Conservation (phyloP, 2,113 vertebrate genomes). For the Melanocharis versteri region DNA sequence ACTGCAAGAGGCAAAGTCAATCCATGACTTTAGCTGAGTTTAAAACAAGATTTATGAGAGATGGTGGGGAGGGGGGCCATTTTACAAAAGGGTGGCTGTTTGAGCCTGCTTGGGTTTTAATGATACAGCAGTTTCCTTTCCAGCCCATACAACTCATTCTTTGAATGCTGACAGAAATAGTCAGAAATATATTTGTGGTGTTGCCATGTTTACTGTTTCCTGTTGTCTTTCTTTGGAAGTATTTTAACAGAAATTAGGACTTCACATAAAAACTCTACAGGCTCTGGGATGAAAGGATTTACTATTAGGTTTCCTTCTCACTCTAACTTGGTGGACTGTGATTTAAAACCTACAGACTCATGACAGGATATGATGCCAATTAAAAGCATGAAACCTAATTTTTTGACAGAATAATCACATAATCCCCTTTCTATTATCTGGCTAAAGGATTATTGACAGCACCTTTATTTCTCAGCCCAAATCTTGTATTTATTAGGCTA, state of each 20-base stretch:
- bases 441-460: conserved; percentile 66
- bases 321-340: conserved; percentile 64
- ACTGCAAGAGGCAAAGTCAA: conserved; percentile 61
- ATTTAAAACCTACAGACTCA: conserved; percentile 71
- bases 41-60: conserved; percentile 78
- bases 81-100: conserved; percentile 70
- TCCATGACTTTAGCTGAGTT: conserved; percentile 66
- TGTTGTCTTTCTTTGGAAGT: conserved; percentile 77
- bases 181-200: conserved; percentile 74
- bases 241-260: conserved; percentile 73
- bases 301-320: conserved; percentile 60
- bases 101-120: conserved; percentile 60
- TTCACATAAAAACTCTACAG: conserved; percentile 58
- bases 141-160: conserved; percentile 47
- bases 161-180: conserved; percentile 76
- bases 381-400: conserved; percentile 76
- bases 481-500: conserved; percentile 68
- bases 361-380: conserved; percentile 77
- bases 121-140: conserved; percentile 79
- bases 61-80: conserved; percentile 7
- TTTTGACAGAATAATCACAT: conserved; percentile 72
- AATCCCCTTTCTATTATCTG: conserved; percentile 72
- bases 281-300: conserved; percentile 73
- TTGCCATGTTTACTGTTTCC: conserved; percentile 78
- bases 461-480: conserved; percentile 66